Evolutionary conservation across 1,140 invertebrate species (phyloP), one percentile per base, ranked within the genome.

Genomic region (Eubasilissa regina): DNA sequence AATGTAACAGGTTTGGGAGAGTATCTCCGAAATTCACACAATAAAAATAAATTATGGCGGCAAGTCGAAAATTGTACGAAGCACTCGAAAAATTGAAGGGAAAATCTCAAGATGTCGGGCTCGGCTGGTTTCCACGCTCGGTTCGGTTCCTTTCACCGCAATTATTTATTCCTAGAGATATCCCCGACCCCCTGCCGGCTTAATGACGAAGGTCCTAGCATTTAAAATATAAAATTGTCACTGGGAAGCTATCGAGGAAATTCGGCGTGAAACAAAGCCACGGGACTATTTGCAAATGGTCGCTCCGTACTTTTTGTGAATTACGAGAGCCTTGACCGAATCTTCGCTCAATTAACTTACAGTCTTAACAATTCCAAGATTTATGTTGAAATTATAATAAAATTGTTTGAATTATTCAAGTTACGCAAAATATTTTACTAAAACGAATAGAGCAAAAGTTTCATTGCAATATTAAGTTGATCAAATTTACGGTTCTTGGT

Each of bases 211-310:
- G 64, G 47, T 75, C 51, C 17, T 45, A 66, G 48, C 51, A 75
- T 80, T 77, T 68, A 62, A 77, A 80, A 80, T 77, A 72, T 80
- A 77, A 80, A 77, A 77, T 80, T 80, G 73, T 80, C 73, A 60
- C 70, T 62, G 43, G 25, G 66, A 78, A 4, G 68, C 25, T 73
- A 73, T 73, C 66, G 74, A 77, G 77, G 77, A 80, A 80, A 80
- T 76, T 76, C 21, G 45, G 47, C 45, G 15, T 19, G 17, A 47
- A 70, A 53, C 25, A 70, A 70, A 70, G 19, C 45, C 44, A 25
- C 66, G 19, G 15, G 45, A 70, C 15, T 1, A 51, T 10, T 70
- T 17, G 66, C 66, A 11, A 70, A 70, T 19, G 47, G 10, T 21
- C 66, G 45, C 35, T 64, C 19, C 35, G n/a, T 17, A 51, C 11